A percentile compares a stretch with the other conserved stretches of the same genome.
Conservation (phyloP, 2,888 invertebrate species). For the Dryomyza anilis region DNA sequence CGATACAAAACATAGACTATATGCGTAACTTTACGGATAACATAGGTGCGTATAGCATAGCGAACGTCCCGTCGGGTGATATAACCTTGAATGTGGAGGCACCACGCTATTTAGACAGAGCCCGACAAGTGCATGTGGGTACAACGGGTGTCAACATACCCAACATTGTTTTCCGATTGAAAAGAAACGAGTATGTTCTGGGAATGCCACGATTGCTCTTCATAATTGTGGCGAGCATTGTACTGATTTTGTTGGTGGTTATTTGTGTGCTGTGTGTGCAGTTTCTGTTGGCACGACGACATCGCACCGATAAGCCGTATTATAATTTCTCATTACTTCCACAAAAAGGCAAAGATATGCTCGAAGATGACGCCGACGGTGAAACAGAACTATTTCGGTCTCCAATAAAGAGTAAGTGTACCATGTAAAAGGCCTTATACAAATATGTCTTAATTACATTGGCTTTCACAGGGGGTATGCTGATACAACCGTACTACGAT, state of each 20-base stretch:
- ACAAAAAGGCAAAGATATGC: constrained; percentile 56
- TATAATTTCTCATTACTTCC: constrained; percentile 59
- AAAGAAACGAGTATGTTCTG: constrained; percentile 70
- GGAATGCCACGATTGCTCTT: constrained; percentile 80
- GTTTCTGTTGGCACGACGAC: constrained; percentile 48
- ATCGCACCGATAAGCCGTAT: constrained; percentile 50
- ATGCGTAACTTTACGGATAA: constrained; percentile 52
- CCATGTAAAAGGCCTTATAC: too few relatives aligned
- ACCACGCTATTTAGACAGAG: constrained; percentile 66
- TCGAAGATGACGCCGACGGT: constrained; percentile 56
- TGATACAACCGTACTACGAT: constrained; percentile 70
- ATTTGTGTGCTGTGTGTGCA: constrained; percentile 52
- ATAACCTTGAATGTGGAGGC: constrained; percentile 66
- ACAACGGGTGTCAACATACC: constrained; percentile 63
- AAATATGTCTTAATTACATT: too few relatives aligned
- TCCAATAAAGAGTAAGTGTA: constrained; percentile 56
- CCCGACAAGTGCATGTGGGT: constrained; percentile 53
- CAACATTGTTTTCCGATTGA: constrained; percentile 72
- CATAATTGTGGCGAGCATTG: constrained; percentile 72
- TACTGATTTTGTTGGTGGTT: constrained; percentile 50
- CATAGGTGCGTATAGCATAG: constrained; percentile 51
- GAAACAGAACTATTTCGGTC: constrained; percentile 59
- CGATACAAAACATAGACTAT: constrained; percentile 57
- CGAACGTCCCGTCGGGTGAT: constrained; percentile 55
- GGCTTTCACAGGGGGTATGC: constrained; percentile 50